Percentiles rank a stretch among this genome's conserved stretches.
Evolutionary conservation across 1,140 invertebrate genomes (phyloP).

Genomic region (Lasioglossum albipes): DNA sequence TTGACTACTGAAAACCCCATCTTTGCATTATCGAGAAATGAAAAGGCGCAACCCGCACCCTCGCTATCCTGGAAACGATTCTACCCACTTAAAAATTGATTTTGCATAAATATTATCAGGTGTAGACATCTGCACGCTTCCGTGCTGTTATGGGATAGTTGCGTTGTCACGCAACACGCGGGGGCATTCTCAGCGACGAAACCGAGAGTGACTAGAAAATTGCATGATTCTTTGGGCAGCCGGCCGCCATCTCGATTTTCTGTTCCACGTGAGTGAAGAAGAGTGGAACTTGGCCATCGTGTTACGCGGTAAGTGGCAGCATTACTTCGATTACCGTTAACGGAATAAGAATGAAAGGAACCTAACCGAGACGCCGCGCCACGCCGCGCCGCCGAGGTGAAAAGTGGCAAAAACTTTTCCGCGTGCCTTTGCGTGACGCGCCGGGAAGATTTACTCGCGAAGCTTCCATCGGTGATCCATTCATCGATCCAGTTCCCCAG

Average conservation of each 20-base stretch:
- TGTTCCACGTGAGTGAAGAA: background rate
- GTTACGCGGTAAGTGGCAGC: background rate
- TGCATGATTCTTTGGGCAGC: background rate
- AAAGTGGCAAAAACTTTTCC: background rate
- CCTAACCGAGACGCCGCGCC: too few species aligned
- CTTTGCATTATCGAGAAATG: too few species aligned
- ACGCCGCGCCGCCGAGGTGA: background rate
- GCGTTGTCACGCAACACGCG: background rate
- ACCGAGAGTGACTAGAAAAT: background rate
- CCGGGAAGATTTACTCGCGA: background rate
- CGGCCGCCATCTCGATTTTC: background rate
- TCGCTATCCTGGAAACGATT: too few species aligned
- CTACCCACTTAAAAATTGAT: too few species aligned
- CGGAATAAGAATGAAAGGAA: background rate
- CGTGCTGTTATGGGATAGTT: background rate
- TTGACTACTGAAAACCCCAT: too few species aligned
- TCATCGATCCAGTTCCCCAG: too few species aligned
- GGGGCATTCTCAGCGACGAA: background rate
- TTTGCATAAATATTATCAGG: too few species aligned
- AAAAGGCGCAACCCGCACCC: too few species aligned
- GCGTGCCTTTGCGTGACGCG: too few species aligned
- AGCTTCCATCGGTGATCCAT: background rate
- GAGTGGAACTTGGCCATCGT: too few species aligned
- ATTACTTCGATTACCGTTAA: constrained; percentile 31
- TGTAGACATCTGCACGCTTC: background rate